Evolutionary conservation across 37 sponge, comb jelly and placozoan genomes (phyloP), one percentile per base, ranked within the genome.

Genomic region (Beroe forskalii): DNA sequence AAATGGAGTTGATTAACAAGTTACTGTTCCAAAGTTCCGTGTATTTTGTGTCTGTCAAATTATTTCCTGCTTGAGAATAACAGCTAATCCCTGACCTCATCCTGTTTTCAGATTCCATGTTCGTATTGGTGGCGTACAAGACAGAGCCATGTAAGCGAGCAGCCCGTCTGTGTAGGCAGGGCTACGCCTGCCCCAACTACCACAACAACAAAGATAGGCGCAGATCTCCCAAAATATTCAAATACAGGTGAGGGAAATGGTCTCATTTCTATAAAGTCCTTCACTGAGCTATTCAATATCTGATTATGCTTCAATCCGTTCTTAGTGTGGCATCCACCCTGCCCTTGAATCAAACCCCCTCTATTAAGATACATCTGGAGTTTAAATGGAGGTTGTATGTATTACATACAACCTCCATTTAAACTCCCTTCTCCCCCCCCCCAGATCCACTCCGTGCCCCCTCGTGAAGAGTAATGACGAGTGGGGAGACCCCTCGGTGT

Each of bases 181-280:
- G 98, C 19, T 97, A 97, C 90, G 98, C 98, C 28, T 97, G 98
- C 48, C 98, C 98, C 32, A 96, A 94, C 94, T 96, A 91, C 91
- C 98, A 97, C 67, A 97, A 94, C 92, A 94, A 93, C 91, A 95
- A 95, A 66, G 98, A 97, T 90, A 92, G 94, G 61, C 92, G 98
- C 40, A 95, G 96, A 92, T 92, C 91, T n/a, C 96, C 96, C 0
- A 95, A 93, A 72, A 67, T 48, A 32, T 93, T 91, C 61, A 97
- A 95, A 63, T 97, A 97, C 64, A 76, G 95, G 97, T 96, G n/a
- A n/a, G n/a, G n/a, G n/a, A n/a, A n/a, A n/a, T n/a, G n/a, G n/a
- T n/a, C n/a, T n/a, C n/a, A n/a, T n/a, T n/a, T n/a, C n/a, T n/a
- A n/a, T n/a, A n/a, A n/a, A n/a, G n/a, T n/a, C n/a, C n/a, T n/a